phyloP scores from a whole-genome alignment of 2,888 invertebrate species.

The Plusia festucae region DNA sequence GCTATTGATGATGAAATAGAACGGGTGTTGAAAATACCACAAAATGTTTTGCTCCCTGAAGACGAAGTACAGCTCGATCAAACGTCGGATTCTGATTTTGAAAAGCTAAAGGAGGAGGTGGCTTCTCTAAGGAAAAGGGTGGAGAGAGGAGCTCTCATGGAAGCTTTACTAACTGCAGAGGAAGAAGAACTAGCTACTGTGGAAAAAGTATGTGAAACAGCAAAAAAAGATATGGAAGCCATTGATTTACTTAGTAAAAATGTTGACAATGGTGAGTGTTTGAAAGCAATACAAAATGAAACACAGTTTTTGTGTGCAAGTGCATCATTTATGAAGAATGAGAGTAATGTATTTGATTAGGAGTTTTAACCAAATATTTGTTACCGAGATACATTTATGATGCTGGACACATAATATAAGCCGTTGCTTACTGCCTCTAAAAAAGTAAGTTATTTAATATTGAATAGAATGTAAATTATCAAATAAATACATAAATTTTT shows the following conservation, averaged over 20 bases:
- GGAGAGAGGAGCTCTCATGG: slow-evolving; percentile 81
- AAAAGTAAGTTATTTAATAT: no score
- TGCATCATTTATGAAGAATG: slow-evolving; percentile 70
- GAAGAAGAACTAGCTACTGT: slow-evolving; percentile 77
- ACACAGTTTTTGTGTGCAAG: slow-evolving; percentile 76
- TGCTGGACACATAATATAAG: slow-evolving; percentile 21
- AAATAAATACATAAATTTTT: background rate
- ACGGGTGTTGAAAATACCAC: slow-evolving; percentile 75
- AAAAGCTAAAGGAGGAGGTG: slow-evolving; percentile 78
- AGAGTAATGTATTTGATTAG: slow-evolving; percentile 46
- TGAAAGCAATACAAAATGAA: slow-evolving; percentile 71
- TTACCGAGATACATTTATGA: background rate
- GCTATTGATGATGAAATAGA: slow-evolving; percentile 81
- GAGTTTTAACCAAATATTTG: slow-evolving; percentile 10
- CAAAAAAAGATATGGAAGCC: slow-evolving; percentile 81
- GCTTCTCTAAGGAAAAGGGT: slow-evolving; percentile 72
- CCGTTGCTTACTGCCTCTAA: background rate
- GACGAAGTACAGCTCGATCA: slow-evolving; percentile 80
- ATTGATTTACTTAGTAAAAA: slow-evolving; percentile 75
- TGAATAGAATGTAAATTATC: no score
- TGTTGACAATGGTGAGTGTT: slow-evolving; percentile 62
- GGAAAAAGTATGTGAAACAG: slow-evolving; percentile 79
- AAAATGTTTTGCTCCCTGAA: slow-evolving; percentile 79
- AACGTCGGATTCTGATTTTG: slow-evolving; percentile 76
- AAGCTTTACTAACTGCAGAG: slow-evolving; percentile 77